A percentile compares a stretch with the other conserved stretches of the same genome.
Evolutionary conservation across 2,113 vertebrate species (phyloP).

Genomic region (Pelobates fuscus): DNA sequence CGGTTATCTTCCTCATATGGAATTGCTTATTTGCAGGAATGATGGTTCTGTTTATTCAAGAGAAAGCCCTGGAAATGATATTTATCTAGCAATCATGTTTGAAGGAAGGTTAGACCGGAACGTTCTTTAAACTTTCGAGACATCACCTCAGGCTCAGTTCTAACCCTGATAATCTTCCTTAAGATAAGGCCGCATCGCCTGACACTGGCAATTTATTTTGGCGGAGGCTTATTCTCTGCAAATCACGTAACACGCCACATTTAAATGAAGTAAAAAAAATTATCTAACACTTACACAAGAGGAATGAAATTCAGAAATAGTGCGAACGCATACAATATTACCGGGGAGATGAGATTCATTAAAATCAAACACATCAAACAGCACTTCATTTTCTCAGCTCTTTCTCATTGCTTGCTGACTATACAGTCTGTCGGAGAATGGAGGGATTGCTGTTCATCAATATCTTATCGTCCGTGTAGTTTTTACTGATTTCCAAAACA

Average conservation of each 20-base stretch:
- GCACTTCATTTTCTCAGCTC: background rate
- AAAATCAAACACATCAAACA: background rate
- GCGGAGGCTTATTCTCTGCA: background rate
- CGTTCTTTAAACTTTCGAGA: background rate
- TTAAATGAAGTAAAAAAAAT: background rate
- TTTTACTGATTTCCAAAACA: too few species aligned
- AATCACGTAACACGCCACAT: background rate
- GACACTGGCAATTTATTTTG: slow-evolving; percentile 10
- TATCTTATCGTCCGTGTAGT: too few species aligned
- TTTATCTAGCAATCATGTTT: slow-evolving; percentile 21
- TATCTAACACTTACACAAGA: background rate
- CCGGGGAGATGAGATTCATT: background rate
- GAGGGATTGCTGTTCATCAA: too few species aligned
- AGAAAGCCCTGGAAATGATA: slow-evolving; percentile 7
- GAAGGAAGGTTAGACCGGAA: slow-evolving; percentile 7
- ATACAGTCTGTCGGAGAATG: background rate
- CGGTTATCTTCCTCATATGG: slow-evolving; percentile 24
- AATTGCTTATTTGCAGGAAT: slow-evolving; percentile 33
- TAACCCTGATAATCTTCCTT: background rate
- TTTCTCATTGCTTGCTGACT: background rate
- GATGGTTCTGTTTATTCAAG: slow-evolving; percentile 28
- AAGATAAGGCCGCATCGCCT: slow-evolving; percentile 5
- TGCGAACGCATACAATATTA: background rate
- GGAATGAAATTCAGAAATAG: background rate
- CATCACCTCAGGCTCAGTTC: background rate